Conservation (phyloP, 2,888 invertebrate species). For the Philaethria dido region DNA sequence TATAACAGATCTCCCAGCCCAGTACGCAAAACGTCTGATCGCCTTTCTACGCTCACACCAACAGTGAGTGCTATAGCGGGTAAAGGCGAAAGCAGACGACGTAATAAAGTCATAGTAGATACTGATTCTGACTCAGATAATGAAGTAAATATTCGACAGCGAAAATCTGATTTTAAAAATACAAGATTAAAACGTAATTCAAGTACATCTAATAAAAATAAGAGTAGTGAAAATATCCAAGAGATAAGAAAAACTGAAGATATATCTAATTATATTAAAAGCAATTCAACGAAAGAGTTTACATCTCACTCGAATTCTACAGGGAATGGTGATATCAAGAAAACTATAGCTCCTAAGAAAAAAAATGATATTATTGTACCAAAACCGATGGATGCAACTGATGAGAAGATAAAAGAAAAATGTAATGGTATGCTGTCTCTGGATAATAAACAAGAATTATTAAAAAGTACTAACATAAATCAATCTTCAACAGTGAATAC, state of each 20-base stretch:
- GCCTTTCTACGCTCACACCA: slow-evolving; percentile 82
- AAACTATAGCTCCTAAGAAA: slow-evolving; percentile 46
- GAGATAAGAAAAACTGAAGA: slow-evolving; percentile 67
- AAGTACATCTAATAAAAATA: slow-evolving; percentile 68
- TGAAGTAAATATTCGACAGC: slow-evolving; percentile 71
- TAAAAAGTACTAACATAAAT: slow-evolving; percentile 13
- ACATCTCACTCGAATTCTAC: slow-evolving; percentile 60
- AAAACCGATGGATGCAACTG: slow-evolving; percentile 36
- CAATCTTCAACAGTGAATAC: slow-evolving; percentile 16
- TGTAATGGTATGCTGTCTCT: slow-evolving; percentile 32
- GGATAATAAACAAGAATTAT: slow-evolving; percentile 26
- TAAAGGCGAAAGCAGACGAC: slow-evolving; percentile 79
- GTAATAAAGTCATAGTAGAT: slow-evolving; percentile 75
- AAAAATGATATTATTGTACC: slow-evolving; percentile 52
- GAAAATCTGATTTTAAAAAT: slow-evolving; percentile 76
- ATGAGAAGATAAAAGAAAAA: slow-evolving; percentile 35
- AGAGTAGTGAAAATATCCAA: slow-evolving; percentile 61
- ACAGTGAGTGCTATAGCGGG: slow-evolving; percentile 80
- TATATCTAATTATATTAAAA: slow-evolving; percentile 62
- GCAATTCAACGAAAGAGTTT: slow-evolving; percentile 68
- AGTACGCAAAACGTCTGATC: slow-evolving; percentile 76
- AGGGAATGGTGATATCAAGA: slow-evolving; percentile 56
- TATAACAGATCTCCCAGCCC: slow-evolving; percentile 79
- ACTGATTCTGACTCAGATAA: slow-evolving; percentile 73
- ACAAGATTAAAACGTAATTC: slow-evolving; percentile 75